Percentiles rank a stretch among this genome's conserved stretches.
Evolutionary conservation across 2,797 vertebrate genomes (phyloP).

Genomic region (Sebastes itinus): DNA sequence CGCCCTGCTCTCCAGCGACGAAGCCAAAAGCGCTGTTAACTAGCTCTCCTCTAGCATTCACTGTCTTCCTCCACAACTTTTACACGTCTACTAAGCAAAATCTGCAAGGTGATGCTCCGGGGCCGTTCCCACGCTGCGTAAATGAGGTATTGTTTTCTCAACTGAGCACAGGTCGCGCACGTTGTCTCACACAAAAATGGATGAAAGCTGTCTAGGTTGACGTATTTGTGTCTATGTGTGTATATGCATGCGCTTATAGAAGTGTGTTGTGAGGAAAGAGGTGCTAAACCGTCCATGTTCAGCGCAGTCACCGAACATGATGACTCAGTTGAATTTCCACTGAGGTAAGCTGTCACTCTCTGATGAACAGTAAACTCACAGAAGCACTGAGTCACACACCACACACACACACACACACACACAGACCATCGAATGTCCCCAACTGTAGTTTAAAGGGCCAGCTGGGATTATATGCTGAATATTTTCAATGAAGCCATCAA

Average conservation of each 20-base stretch:
- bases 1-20: slow-evolving; percentile 27
- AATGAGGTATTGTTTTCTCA: background rate
- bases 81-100: background rate
- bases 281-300: slow-evolving; percentile 53
- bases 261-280: slow-evolving; percentile 22
- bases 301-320: slow-evolving; percentile 51
- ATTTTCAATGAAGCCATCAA: slow-evolving; percentile 28
- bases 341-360: slow-evolving; percentile 69
- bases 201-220: too few relatives aligned
- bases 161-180: background rate
- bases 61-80: background rate
- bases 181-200: background rate
- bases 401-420: background rate
- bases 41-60: background rate
- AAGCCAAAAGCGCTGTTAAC: slow-evolving; percentile 25
- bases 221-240: background rate
- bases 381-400: slow-evolving; percentile 53
- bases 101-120: background rate
- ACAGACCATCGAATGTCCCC: slow-evolving; percentile 8
- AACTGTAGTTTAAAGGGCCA: background rate
- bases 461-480: slow-evolving; percentile 16
- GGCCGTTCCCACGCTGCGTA: background rate
- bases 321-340: slow-evolving; percentile 81
- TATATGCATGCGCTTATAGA: background rate
- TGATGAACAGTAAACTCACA: slow-evolving; percentile 57